Base-by-base conservation (phyloP, 2,888 invertebrate genomes). In the Trileptium ribeirensis region DNA sequence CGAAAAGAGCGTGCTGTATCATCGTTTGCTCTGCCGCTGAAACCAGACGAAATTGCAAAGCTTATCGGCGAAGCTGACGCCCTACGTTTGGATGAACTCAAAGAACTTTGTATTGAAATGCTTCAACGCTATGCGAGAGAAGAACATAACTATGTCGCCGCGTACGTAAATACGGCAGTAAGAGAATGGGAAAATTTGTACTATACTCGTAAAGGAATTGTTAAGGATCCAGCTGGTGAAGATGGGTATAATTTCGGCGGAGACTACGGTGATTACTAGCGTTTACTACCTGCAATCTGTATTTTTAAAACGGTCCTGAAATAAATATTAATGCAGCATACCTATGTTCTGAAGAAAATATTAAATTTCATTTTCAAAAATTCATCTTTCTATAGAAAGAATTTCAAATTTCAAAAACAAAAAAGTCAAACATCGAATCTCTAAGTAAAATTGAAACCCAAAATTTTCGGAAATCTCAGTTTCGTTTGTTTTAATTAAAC, bases 1-100 rank as follows among this genome's bases (percentile, higher is more conserved):
- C 94, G 94, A 82, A 92, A 93, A 86, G 87, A 88, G 40, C 85
- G 86, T 39, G 86, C 86, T 67, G 86, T 86, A 3, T 84, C 87
- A 2, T 85, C 86, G 0, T 77, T 88, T 37, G 87, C 87, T n/a
- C 84, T 88, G 67, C 88, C 88, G 0, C 86, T 86, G 74, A 87
- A 88, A 75, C 88, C 88, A 1, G 88, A 88, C 79, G 88, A 87
- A 74, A 83, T 87, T 34, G 87, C 88, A 1, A 74, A 40, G 82
- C 38, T 81, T 36, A n/a, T 67, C 19, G 79, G 67, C n/a, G 82
- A 82, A 70, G 80, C 81, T 1, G 80, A 78, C 8, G 70, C 79
- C n/a, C 70, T 82, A 79, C 64, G 75, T 3, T 51, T 82, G 74
- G 67, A 74, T n/a, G 82, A 82, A 67, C 37, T 82, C 36, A 34